Base-by-base conservation (phyloP, 2,113 vertebrate species). In the Crocuta crocuta region DNA sequence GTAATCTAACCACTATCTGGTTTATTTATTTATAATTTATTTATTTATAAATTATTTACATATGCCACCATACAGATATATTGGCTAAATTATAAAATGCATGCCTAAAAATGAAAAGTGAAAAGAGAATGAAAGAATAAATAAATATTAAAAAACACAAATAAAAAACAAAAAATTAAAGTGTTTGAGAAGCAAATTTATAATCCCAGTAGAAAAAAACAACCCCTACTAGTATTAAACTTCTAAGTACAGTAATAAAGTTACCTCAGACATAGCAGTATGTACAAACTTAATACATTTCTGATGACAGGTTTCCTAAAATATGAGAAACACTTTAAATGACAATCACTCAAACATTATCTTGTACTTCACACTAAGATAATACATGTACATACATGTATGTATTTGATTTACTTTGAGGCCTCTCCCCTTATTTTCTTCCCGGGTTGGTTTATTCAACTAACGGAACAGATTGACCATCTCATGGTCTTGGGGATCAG, bases 91-190 rank as follows among this genome's bases (percentile, higher is more conserved):
- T 83, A 89, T 85, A 73, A 96, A 95, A 84, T 53, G 65, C 7
- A 35, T 23, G 50, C 39, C 48, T 70, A 92, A 55, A 73, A 81
- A 19, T 23, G 88, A 61, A 66, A 88, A 89, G 31, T 66, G 28
- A 45, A 92, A 50, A 93, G 90, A 92, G 11, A 91, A 89, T 92
- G 31, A 96, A 35, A 78, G 74, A 78, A 28, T 26, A 48, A 78
- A 45, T 43, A 74, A 45, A 26, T 48, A 48, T 45, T 31, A 17
- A 48, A 78, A 28, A 48, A 48, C 28, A 45, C 43, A 45, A 16
- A 76, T 76, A 45, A 76, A 76, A 76, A 26, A 8, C 26, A 39
- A 43, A 73, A 58, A 58, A 58, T 8, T 26, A 63, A 53, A 89
- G 84, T 89, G 17, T 85, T 76, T 68, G 15, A 90, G 33, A 79